phyloP scores from a whole-genome alignment of 2,113 vertebrate genomes.

The Syngnathus scovelli region DNA sequence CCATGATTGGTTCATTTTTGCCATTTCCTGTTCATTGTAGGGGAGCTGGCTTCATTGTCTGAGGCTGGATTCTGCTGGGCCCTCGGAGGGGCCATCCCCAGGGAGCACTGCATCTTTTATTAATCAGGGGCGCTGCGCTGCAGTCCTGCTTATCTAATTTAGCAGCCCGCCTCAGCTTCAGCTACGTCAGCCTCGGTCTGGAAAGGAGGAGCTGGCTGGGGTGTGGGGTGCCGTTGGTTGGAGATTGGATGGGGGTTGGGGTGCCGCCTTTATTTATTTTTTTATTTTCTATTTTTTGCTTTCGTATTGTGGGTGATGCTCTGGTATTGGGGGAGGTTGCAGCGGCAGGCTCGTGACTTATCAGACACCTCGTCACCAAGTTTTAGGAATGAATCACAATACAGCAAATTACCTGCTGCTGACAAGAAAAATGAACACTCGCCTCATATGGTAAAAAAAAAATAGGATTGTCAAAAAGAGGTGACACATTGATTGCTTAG shows the following conservation, averaged over 20 bases:
- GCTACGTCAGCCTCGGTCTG: conserved; percentile 57
- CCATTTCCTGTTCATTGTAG: conserved; percentile 75
- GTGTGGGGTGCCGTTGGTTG: conserved; percentile 49
- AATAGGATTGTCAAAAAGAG: conserved; percentile 73
- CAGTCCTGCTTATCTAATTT: conserved; percentile 79
- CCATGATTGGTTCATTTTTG: conserved; percentile 71
- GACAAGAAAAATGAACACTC: conserved; percentile 77
- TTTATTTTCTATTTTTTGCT: background rate
- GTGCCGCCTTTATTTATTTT: conserved; percentile 12
- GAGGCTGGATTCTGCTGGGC: conserved; percentile 51
- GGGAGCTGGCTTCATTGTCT: conserved; percentile 67
- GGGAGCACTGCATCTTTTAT: conserved; percentile 79
- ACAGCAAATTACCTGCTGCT: conserved; percentile 79
- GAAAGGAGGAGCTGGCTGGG: conserved; percentile 47
- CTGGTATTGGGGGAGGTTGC: background rate
- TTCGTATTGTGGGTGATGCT: conserved; percentile 50
- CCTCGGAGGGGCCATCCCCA: conserved; percentile 66
- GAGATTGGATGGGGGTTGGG: conserved; percentile 53
- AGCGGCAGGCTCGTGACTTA: conserved; percentile 50
- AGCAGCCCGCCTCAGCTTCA: conserved; percentile 71
- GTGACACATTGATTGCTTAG: conserved; percentile 80
- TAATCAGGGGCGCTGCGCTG: conserved; percentile 73
- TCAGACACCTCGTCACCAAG: conserved; percentile 71
- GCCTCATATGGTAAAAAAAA: conserved; percentile 63
- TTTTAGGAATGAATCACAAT: conserved; percentile 78